phyloP scores from a whole-genome alignment of 2,797 vertebrate genomes.

The Falco cherrug region DNA sequence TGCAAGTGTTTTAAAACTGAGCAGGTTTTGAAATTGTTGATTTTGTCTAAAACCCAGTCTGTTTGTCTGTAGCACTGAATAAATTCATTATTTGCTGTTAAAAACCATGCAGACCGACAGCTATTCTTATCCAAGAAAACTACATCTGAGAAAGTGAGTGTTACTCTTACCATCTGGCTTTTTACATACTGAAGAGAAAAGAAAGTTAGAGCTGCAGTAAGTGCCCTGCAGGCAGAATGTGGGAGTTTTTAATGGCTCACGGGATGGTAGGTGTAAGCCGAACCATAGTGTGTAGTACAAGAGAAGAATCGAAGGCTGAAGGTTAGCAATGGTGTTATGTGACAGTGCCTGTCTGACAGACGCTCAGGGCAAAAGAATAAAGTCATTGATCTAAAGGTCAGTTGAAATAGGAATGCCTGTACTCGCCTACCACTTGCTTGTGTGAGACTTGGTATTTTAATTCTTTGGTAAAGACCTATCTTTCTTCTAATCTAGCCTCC shows the following conservation, averaged over 20 bases:
- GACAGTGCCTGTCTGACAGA: neutral
- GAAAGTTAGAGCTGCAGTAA: neutral
- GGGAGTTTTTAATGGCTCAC: neutral
- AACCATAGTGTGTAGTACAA: neutral
- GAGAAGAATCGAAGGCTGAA: neutral
- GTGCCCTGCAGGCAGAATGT: neutral
- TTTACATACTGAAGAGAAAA: neutral
- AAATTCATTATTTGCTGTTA: conserved; percentile 23
- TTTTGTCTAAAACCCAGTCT: neutral
- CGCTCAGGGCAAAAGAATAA: neutral
- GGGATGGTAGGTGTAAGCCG: neutral
- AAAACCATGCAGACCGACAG: neutral
- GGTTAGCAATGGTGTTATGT: neutral
- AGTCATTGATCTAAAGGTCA: neutral
- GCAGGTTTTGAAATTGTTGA: neutral
- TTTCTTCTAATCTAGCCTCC: neutral
- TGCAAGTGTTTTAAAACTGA: neutral
- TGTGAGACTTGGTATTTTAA: neutral
- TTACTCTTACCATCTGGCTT: conserved; percentile 1
- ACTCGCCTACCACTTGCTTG: neutral
- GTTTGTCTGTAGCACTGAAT: conserved; percentile 8
- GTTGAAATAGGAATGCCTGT: neutral
- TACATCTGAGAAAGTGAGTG: neutral
- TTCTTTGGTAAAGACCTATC: neutral
- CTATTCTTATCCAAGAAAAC: neutral